Conservation (phyloP, 2,797 vertebrate genomes). For the Esox lucius region DNA sequence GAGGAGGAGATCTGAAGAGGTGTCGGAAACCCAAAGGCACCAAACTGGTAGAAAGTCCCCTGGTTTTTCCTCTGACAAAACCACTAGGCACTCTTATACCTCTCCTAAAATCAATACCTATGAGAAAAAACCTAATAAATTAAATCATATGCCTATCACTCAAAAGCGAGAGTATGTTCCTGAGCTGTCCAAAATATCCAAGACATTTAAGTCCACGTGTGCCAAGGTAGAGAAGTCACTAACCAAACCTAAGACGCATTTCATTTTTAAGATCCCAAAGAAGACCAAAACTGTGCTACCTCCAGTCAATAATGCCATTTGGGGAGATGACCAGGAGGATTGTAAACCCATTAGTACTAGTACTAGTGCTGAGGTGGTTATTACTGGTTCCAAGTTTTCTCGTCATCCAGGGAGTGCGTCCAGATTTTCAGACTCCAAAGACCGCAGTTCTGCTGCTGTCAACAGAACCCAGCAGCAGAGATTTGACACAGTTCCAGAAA, state of each 20-base stretch:
- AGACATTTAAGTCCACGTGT: conserved; percentile 7
- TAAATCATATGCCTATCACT: conserved; percentile 9
- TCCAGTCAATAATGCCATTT: neutral
- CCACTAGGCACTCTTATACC: conserved; percentile 8
- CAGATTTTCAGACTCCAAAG: neutral
- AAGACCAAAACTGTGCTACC: conserved; percentile 21
- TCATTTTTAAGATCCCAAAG: conserved; percentile 69
- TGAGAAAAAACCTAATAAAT: conserved; percentile 28
- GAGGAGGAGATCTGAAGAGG: conserved; percentile 21
- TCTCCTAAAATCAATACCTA: conserved; percentile 36
- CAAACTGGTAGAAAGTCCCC: neutral
- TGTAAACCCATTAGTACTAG: conserved; percentile 16
- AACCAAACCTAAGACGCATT: conserved; percentile 3
- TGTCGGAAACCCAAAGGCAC: conserved; percentile 9
- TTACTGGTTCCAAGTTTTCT: neutral
- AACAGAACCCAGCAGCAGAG: conserved; percentile 16
- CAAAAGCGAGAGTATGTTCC: neutral
- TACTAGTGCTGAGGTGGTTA: neutral
- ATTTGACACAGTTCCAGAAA: conserved; percentile 1
- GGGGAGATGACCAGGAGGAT: neutral
- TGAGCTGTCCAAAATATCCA: conserved; percentile 16
- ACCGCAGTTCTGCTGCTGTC: neutral
- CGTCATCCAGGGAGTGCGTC: neutral
- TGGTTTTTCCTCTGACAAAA: neutral
- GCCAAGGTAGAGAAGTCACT: conserved; percentile 8